phyloP scores from a whole-genome alignment of 2,113 vertebrate species.

The Peromyscus maniculatus region DNA sequence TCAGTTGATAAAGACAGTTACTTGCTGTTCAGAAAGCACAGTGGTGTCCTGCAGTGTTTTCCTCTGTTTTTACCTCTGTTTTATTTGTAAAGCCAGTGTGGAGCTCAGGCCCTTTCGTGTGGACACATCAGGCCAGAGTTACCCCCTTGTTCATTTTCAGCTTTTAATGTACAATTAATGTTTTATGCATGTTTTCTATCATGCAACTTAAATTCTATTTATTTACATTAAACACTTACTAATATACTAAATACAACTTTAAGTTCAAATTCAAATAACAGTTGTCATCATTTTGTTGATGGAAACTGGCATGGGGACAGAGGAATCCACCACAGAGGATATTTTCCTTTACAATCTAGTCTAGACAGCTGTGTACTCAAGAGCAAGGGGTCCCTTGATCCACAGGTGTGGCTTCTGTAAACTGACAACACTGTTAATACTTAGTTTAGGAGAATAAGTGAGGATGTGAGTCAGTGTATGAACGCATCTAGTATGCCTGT shows the following conservation, averaged over 20 bases:
- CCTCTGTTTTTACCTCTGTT: neutral
- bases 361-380: neutral
- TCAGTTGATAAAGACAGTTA: slow-evolving; percentile 6
- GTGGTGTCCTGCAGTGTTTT: neutral
- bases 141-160: neutral
- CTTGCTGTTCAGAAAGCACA: neutral
- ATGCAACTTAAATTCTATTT: neutral
- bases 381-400: neutral
- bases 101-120: neutral
- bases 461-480: neutral
- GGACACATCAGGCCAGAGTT: neutral
- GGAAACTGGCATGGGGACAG: neutral
- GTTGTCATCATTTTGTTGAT: neutral
- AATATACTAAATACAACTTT: neutral
- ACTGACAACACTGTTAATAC: neutral
- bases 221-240: neutral
- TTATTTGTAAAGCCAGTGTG: neutral
- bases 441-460: neutral
- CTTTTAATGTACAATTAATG: neutral
- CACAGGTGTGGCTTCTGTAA: neutral
- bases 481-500: no score
- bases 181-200: neutral
- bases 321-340: no score
- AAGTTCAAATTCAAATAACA: neutral
- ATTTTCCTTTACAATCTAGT: neutral